Base-by-base conservation (phyloP, 2,888 invertebrate species). In the Apeira syringaria region DNA sequence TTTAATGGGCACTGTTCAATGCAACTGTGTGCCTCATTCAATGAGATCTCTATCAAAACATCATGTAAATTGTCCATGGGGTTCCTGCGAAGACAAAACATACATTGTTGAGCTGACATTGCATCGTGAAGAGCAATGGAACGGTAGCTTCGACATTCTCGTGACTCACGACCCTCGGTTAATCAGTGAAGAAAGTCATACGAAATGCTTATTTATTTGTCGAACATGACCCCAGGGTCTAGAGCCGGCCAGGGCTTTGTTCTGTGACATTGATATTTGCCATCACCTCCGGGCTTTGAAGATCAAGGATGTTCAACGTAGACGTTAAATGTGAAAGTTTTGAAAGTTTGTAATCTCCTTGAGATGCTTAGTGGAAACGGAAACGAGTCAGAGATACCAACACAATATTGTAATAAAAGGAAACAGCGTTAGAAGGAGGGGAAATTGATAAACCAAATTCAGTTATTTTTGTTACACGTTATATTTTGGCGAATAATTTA, bases 171-270 rank as follows among this genome's bases (percentile, higher is more conserved):
- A 86, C 65, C 67, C 57, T 59, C 59, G 64, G 65, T 77, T 79
- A 84, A 84, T 85, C 86, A 82, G 73, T 61, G 66, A 74, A 70
- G 77, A 76, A 80, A 80, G 79, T 78, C 76, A 78, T 80, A 79
- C 76, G 73, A 76, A 81, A 80, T 74, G 76, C 75, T 79, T 81
- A 79, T 83, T 81, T 83, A 82, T 83, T 81, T 79, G 76, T 74
- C 64, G 65, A 73, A 75, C 76, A 73, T 76, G 74, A 79, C 74
- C 76, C 53, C 40, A 36, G 49, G 71, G 67, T 59, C 64, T 60
- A 55, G 53, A 50, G 51, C 58, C 56, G 59, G 59, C 50, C 54
- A 56, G 39, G 55, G 62, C 61, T 60, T 68, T 74, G 69, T 68
- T 64, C 54, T 53, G 48, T 62, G 66, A 68, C 73, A 68, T 64